Evolutionary conservation across 2,797 vertebrate genomes (phyloP), one percentile per base, ranked within the genome.

Genomic region (Anguilla pacifica): DNA sequence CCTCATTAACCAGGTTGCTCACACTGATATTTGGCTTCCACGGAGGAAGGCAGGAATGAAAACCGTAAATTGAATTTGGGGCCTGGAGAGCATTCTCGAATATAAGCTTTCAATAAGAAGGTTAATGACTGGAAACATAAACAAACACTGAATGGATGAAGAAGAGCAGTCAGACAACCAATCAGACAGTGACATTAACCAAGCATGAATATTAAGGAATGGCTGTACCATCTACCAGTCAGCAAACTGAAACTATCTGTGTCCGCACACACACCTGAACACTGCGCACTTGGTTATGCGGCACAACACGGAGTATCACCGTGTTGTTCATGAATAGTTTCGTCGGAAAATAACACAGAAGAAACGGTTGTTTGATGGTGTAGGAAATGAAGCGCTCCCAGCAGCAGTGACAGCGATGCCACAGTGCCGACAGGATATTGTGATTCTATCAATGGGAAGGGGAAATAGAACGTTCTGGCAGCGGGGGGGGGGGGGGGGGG

Each of bases 391-490:
- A 79, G 74, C 39, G 46, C 43, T 49, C 77, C 9, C 17, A 49
- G 22, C 0, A 49, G 5, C 6, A 5, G 4, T 5, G 11, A 35
- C 11, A 22, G 74, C 0, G 74, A 79, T 19, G 35, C 35, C 74
- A 46, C 74, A 22, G 15, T 6, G 17, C 15, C 13, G 28, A 4
- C 28, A 49, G 2, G 17, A 49, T 49, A 49, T 81, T 82, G 88
- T 92, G 91, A 94, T 92, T 90, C 91, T 89, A 90, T 93, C 91
- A 87, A 89, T 88, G 31, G 90, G 92, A 92, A 89, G 91, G 89
- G 91, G 92, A 91, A 91, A 92, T 92, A 90, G 94, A 92, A 89
- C 91, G 90, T 90, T 77, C 91, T 95, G 94, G 94, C 94, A 94
- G 89, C 39, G 91, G 89, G 93, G 93, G 93, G 94, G 94, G 94